Evolutionary conservation across 1,140 invertebrate genomes (phyloP), one percentile per base, ranked within the genome.

Genomic region (Ostrea edulis): DNA sequence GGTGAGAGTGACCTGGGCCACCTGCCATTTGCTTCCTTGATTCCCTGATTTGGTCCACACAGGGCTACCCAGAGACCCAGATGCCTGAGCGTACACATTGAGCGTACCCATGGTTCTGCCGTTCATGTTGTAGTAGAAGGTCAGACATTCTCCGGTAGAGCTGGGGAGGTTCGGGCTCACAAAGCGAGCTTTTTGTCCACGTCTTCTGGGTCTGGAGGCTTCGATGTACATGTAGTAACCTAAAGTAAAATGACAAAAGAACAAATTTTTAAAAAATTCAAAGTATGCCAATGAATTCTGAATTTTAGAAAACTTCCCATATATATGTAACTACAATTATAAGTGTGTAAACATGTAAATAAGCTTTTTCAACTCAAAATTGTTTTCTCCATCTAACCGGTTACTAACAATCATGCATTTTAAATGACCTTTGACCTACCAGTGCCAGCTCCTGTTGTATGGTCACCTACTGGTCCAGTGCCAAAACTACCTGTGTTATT

Each of bases 61-160:
- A 14, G 90, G 87, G 35, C 86, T 88, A 12, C 88, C 90, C 1
- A 86, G 65, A 68, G 90, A 88, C 17, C 90, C 90, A 82, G 86
- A 85, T 2, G 55, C 52, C 54, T 85, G 65, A 0, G 87, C 87
- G 87, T 93, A 92, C 1, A 93, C 91, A 85, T 90, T 93, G 14
- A 94, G 90, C 2, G 89, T 92, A 17, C 92, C 92, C 87, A 93
- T 93, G 44, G 89, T 88, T 25, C 84, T 82, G 0, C 94, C 94
- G 83, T 93, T 91, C 94, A 94, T 94, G 88, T 94, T 91, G 86
- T 94, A 94, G 84, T 92, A 94, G 88, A 94, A 95, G 25, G 87
- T 87, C 20, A 94, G 86, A 86, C 94, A 94, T 83, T 92, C 90
- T n/a, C 90, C 90, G 7, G 62, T 89, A 17, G 91, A 91, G 3